These are phyloP conservation scores for Haliclystus octoradiatus DNA, from an alignment of 30 jellyfish, hydroid and myxozoan genomes.

Conservation along the genomic window DNA sequence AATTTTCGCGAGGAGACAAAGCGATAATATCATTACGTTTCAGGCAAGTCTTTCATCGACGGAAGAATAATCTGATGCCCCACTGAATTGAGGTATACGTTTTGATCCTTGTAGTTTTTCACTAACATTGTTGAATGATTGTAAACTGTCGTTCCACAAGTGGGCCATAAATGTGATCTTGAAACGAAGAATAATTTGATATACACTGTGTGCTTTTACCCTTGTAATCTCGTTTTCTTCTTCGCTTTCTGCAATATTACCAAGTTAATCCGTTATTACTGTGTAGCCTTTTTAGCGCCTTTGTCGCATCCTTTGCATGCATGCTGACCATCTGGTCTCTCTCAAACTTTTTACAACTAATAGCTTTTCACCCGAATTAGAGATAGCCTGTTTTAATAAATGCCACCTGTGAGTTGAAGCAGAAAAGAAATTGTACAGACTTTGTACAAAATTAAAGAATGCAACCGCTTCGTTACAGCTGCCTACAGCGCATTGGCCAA, in stretches of 20 bases:
- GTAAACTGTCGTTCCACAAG: conserved; percentile 24
- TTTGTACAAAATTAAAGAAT: conserved; percentile 14
- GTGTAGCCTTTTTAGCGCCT: conserved; percentile 27
- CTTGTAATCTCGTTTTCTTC: neutral
- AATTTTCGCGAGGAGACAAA: too few species aligned
- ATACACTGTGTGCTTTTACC: neutral
- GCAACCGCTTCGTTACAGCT: conserved; percentile 48
- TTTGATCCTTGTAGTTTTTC: conserved; percentile 15
- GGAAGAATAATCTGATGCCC: too few species aligned
- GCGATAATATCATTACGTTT: too few species aligned
- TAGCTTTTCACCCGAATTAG: conserved; percentile 13
- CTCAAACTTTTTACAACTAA: conserved; percentile 40
- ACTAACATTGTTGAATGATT: conserved; percentile 12
- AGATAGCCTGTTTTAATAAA: neutral
- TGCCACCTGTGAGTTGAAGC: neutral
- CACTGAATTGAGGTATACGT: too few species aligned
- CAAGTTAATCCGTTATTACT: neutral
- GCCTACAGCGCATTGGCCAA: conserved; percentile 48
- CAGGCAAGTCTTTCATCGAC: too few species aligned
- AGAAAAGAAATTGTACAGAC: neutral
- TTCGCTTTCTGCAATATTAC: neutral
- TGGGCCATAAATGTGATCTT: conserved; percentile 14
- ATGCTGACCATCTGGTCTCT: conserved; percentile 47
- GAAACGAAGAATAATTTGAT: neutral
- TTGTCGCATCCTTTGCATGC: conserved; percentile 43